These are phyloP conservation scores for Drosophila mauritiana DNA, from an alignment of 1,140 invertebrate species.

Conservation along the genomic window DNA sequence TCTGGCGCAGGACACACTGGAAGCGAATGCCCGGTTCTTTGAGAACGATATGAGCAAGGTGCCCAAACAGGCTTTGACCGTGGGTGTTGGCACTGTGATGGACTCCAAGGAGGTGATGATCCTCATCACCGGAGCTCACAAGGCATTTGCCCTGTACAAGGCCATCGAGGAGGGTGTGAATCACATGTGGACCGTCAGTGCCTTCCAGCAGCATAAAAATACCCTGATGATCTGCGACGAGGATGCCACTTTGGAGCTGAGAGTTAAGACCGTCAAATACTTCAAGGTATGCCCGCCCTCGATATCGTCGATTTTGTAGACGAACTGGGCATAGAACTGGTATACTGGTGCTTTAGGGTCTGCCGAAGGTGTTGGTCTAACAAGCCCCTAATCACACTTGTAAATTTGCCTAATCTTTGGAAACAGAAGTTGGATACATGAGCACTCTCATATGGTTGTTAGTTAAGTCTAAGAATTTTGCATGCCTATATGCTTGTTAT, in stretches of 20 bases:
- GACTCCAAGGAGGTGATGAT: constrained; percentile 99
- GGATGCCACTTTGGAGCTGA: constrained; percentile 97
- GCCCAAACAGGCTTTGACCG: constrained; percentile 97
- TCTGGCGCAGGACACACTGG: constrained; percentile 97
- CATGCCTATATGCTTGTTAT: constrained; percentile 3
- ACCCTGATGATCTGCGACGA: constrained; percentile 98
- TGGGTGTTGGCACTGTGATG: constrained; percentile 99
- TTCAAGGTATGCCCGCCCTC: constrained; percentile 92
- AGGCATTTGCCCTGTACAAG: constrained; percentile 98
- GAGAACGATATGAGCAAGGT: constrained; percentile 96
- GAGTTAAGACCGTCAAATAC: constrained; percentile 99
- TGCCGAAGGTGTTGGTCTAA: constrained; percentile 27
- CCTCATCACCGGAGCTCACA: constrained; percentile 98
- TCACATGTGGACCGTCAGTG: constrained; percentile 99
- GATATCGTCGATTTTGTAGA: neutral
- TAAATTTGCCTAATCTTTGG: neutral
- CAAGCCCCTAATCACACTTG: neutral
- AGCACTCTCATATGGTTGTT: constrained; percentile 18
- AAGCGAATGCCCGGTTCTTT: constrained; percentile 99
- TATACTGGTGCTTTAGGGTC: constrained; percentile 7
- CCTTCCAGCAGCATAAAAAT: constrained; percentile 97
- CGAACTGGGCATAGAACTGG: constrained; percentile 4
- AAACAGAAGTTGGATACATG: neutral
- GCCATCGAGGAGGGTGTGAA: constrained; percentile 97
- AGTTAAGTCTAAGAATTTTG: constrained; percentile 13